Conservation (phyloP, 2,888 invertebrate genomes). For the Plebejus melissa region DNA sequence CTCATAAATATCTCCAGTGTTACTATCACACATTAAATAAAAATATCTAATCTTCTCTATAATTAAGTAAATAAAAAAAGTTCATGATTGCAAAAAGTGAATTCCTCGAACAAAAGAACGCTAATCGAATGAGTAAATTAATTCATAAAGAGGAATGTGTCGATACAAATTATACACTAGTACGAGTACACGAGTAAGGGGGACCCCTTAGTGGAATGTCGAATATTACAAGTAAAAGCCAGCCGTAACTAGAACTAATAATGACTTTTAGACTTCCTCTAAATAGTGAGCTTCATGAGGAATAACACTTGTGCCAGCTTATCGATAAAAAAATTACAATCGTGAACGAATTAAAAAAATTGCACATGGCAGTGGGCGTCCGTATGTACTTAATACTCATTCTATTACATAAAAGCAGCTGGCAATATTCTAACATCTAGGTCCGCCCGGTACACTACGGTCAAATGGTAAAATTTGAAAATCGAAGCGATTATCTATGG, state of each 20-base stretch:
- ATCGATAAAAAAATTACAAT: slow-evolving; percentile 55
- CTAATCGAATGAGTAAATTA: slow-evolving; percentile 32
- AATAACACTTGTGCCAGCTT: slow-evolving; percentile 57
- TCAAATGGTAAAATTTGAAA: slow-evolving; percentile 39
- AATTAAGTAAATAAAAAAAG: slow-evolving; percentile 69
- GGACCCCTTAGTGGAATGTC: slow-evolving; percentile 74
- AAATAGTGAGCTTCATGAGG: slow-evolving; percentile 54
- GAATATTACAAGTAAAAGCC: slow-evolving; percentile 36
- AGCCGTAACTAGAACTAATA: slow-evolving; percentile 30
- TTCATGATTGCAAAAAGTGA: slow-evolving; percentile 68
- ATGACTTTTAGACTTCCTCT: slow-evolving; percentile 28
- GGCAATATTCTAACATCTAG: slow-evolving; percentile 72
- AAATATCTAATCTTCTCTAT: slow-evolving; percentile 75
- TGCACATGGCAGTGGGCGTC: slow-evolving; percentile 74
- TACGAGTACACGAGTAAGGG: slow-evolving; percentile 35
- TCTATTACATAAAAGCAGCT: slow-evolving; percentile 72
- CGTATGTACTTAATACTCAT: slow-evolving; percentile 66
- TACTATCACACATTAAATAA: slow-evolving; percentile 75
- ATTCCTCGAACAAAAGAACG: slow-evolving; percentile 39
- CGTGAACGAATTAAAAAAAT: slow-evolving; percentile 63
- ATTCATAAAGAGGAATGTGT: slow-evolving; percentile 27
- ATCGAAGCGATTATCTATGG: slow-evolving; percentile 27
- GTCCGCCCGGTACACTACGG: slow-evolving; percentile 55
- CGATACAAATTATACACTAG: slow-evolving; percentile 7
- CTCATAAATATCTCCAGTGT: slow-evolving; percentile 74